Conservation (phyloP, 2,888 invertebrate species). For the Chromoteleia sp. region DNA sequence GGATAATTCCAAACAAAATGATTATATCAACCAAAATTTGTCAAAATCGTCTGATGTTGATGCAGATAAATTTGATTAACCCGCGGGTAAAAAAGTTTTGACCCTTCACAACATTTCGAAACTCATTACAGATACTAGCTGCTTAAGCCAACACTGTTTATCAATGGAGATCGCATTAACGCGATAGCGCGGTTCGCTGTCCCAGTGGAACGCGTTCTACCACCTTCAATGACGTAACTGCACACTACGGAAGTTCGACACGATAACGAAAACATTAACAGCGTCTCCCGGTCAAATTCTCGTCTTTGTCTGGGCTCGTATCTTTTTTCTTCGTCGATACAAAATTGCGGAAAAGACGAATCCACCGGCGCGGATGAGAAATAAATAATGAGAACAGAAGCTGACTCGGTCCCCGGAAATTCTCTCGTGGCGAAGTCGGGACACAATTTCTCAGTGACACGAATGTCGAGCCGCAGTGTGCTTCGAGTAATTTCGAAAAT, state of each 20-base stretch:
- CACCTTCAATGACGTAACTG: constrained; percentile 36
- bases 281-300: constrained; percentile 1
- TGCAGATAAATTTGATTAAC: too few species aligned
- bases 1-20: too few species aligned
- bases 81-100: constrained; percentile 5
- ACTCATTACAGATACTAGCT: constrained; percentile 22
- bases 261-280: constrained; percentile 30
- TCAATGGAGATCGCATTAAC: constrained; percentile 53
- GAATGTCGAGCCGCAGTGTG: constrained; percentile 37
- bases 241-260: constrained; percentile 28
- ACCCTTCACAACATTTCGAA: constrained; percentile 11
- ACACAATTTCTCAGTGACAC: constrained; percentile 58
- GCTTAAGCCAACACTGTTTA: constrained; percentile 47
- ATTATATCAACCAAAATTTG: too few species aligned
- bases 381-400: constrained; percentile 45
- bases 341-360: constrained; percentile 23
- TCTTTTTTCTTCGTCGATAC: constrained; percentile 20
- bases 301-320: constrained; percentile 8
- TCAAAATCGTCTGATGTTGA: too few species aligned
- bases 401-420: constrained; percentile 13
- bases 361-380: constrained; percentile 17
- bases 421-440: constrained; percentile 21
- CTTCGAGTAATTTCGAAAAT: constrained; percentile 55
- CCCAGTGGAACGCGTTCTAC: constrained; percentile 23
- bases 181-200: constrained; percentile 36